Percentiles rank a stretch among this genome's conserved stretches.
These are phyloP conservation scores for Teleopsis dalmanni DNA, from an alignment of 1,140 invertebrate genomes.

Conservation along the genomic window DNA sequence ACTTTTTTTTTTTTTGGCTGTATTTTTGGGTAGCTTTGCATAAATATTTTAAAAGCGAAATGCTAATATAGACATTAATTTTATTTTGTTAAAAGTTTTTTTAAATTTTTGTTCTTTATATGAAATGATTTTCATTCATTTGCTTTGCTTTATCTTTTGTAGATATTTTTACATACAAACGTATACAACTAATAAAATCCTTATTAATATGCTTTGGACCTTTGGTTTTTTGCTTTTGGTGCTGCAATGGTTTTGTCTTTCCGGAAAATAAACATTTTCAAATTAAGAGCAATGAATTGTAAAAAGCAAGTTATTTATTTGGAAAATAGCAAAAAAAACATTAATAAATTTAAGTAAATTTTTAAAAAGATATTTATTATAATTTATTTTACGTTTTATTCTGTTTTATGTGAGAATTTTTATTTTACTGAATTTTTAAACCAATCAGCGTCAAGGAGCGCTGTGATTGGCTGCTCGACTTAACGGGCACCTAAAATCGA, in stretches of 20 bases:
- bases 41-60: slow-evolving; percentile 2
- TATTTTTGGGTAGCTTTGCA: background rate
- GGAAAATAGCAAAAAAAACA: too few relatives aligned
- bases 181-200: slow-evolving; percentile 37
- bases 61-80: slow-evolving; percentile 19
- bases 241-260: background rate
- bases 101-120: slow-evolving; percentile 9
- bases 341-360: too few relatives aligned
- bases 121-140: too few relatives aligned
- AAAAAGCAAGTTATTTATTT: slow-evolving; percentile 17
- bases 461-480: slow-evolving; percentile 3
- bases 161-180: too few relatives aligned
- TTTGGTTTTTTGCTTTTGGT: slow-evolving; percentile 26
- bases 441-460: slow-evolving; percentile 10
- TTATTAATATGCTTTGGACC: slow-evolving; percentile 41
- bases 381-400: background rate
- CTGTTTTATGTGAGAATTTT: slow-evolving; percentile 4
- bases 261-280: slow-evolving; percentile 6
- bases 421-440: background rate
- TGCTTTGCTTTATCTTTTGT: too few relatives aligned
- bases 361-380: background rate
- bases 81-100: slow-evolving; percentile 15
- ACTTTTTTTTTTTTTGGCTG: background rate
- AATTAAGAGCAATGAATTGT: slow-evolving; percentile 43
- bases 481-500: slow-evolving; percentile 12